Conservation (phyloP, 2,888 invertebrate genomes). For the Monoplex corrugatus region DNA sequence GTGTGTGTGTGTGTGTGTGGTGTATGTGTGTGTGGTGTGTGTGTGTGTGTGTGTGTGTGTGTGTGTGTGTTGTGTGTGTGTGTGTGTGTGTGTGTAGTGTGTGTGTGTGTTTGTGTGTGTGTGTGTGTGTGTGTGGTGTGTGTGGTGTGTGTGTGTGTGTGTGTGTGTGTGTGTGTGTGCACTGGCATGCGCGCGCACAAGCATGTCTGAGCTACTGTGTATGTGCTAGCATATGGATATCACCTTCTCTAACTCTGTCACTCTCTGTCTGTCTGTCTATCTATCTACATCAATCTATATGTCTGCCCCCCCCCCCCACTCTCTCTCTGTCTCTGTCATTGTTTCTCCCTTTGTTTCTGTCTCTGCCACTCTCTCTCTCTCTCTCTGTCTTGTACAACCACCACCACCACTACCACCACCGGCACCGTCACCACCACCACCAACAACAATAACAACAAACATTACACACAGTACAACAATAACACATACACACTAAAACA, state of each 20-base stretch:
- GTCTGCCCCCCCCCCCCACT: no score
- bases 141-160: background rate
- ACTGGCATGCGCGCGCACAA: background rate
- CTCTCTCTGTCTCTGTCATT: no score
- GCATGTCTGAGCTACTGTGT: background rate
- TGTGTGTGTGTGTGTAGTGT: background rate
- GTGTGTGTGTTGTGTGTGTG: slow-evolving; percentile 23
- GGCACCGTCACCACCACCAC: no score
- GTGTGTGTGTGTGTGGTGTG: no score
- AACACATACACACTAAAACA: background rate
- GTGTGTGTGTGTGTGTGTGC: background rate
- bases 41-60: slow-evolving; percentile 34
- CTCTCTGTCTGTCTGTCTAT: no score
- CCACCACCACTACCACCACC: no score
- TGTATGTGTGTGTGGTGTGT: slow-evolving; percentile 6
- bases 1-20: background rate
- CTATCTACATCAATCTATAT: no score
- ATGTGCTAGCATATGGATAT: background rate
- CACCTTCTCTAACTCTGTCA: no score
- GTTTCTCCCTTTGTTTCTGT: no score
- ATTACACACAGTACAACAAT: background rate
- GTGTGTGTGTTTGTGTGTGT: background rate
- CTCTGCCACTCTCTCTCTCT: no score
- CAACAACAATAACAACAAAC: no score
- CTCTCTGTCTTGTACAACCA: no score